Conservation (phyloP, 2,797 vertebrate species). For the Alcedo quadribrachys region DNA sequence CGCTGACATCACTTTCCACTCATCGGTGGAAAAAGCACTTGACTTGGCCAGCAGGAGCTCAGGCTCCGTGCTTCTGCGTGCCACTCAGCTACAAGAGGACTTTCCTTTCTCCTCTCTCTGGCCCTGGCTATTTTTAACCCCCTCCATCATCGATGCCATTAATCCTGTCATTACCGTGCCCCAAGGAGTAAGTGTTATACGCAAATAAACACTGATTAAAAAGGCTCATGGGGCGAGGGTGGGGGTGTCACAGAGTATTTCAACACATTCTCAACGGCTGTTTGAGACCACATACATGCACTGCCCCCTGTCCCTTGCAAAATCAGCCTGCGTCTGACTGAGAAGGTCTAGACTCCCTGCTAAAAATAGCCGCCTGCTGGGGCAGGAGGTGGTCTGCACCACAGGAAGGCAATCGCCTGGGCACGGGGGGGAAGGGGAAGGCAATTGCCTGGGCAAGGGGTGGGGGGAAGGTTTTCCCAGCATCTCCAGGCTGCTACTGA, state of each 20-base stretch:
- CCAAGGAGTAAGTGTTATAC: not conserved
- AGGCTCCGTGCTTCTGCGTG: fast-evolving
- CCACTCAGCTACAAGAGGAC: not conserved
- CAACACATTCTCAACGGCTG: not conserved
- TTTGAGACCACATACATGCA: not conserved
- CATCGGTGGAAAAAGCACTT: not conserved
- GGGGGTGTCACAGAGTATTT: not conserved
- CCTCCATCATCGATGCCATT: not conserved
- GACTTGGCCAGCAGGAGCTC: not conserved
- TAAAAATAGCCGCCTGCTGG: not conserved
- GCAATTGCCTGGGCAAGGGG: not conserved
- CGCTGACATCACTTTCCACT: not conserved
- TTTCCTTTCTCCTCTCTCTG: not conserved
- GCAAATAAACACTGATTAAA: not conserved
- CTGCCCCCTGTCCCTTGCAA: fast-evolving
- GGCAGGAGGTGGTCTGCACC: fast-evolving
- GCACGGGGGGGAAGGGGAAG: not conserved
- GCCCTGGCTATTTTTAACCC: not conserved
- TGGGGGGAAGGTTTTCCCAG: not conserved
- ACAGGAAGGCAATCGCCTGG: fast-evolving
- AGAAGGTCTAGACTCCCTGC: not conserved
- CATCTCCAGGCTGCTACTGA: fast-evolving
- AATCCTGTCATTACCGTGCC: not conserved
- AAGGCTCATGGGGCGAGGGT: not conserved
- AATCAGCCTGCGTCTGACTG: not conserved